Conservation (phyloP, 2,113 vertebrate species). For the Anolis carolinensis region DNA sequence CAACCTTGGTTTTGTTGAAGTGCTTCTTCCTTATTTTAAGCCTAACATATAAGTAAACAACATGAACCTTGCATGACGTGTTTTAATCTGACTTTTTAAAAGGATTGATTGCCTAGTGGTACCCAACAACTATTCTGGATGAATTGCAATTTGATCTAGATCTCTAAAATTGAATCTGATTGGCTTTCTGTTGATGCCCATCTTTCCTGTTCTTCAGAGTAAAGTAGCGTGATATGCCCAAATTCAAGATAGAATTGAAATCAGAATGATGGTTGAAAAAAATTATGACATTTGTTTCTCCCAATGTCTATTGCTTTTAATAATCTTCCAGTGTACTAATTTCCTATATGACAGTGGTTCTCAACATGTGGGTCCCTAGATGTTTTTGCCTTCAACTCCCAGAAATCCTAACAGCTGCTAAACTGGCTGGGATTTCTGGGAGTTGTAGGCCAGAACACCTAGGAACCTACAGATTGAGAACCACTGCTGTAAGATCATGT, state of each 20-base stretch:
- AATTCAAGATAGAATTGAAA: not conserved
- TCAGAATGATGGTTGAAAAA: not conserved
- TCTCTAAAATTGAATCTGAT: not conserved
- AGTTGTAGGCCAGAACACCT: too few species aligned
- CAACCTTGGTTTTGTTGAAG: not conserved
- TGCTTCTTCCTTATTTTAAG: not conserved
- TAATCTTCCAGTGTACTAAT: too few species aligned
- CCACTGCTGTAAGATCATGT: too few species aligned
- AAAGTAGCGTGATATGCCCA: conserved; percentile 13
- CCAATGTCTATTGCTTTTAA: too few species aligned
- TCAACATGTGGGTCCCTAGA: too few species aligned
- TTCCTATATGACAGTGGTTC: too few species aligned
- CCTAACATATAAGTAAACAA: not conserved
- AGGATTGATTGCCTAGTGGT: not conserved
- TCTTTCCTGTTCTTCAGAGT: not conserved
- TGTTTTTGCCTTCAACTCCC: too few species aligned
- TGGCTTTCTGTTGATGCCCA: not conserved
- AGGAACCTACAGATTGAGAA: too few species aligned
- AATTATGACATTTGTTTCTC: too few species aligned
- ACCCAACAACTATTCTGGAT: not conserved
- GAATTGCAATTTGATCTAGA: not conserved
- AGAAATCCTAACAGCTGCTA: too few species aligned
- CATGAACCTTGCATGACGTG: not conserved
- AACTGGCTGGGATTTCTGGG: too few species aligned
- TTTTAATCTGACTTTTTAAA: not conserved